Evolutionary conservation across 1,140 invertebrate genomes (phyloP), one percentile per base, ranked within the genome.

Genomic region (Atta cephalotes): DNA sequence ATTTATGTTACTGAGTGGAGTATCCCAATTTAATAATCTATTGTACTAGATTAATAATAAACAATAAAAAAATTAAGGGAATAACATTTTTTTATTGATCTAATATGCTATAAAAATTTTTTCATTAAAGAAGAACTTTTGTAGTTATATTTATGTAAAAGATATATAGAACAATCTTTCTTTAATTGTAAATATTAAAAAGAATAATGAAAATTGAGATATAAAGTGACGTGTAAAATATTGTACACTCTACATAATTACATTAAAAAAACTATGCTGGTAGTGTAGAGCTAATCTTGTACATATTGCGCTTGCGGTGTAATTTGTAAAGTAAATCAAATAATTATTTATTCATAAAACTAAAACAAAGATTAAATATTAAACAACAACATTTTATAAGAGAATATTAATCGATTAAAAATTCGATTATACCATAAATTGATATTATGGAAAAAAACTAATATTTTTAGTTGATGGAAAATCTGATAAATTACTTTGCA

Each of bases 401-500:
- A 21, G 1, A 68, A 12, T 68, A 68, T 12, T 21, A 45, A n/a
- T 65, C 2, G 3, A 71, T 5, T 28, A 72, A 28, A 39, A 71
- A 72, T 53, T 53, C 3, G 9, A 18, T 4, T 12, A 53, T 72
- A 1, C 18, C 21, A 53, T 53, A 18, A 28, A 53, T 71, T 31
- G 18, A 12, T 58, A 76, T 16, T 35, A 16, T 0, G 39, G 1
- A 31, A 58, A 25, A 25, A 60, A 39, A 45, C 49, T 16, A 51
- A 51, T 51, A 51, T 51, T 51, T 51, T 51, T 16, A 51, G 39
- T 45, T 10, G 10, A 77, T 25, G 16, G 9, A 62, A 39, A 62
- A 18, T 77, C 21, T 25, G 62, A 39, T n/a, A 12, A 78, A 78
- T 63, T 63, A 78, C n/a, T 63, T 39, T 39, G 35, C 4, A 18